phyloP scores from a whole-genome alignment of 2,113 vertebrate genomes.

The Larimichthys polyactis region DNA sequence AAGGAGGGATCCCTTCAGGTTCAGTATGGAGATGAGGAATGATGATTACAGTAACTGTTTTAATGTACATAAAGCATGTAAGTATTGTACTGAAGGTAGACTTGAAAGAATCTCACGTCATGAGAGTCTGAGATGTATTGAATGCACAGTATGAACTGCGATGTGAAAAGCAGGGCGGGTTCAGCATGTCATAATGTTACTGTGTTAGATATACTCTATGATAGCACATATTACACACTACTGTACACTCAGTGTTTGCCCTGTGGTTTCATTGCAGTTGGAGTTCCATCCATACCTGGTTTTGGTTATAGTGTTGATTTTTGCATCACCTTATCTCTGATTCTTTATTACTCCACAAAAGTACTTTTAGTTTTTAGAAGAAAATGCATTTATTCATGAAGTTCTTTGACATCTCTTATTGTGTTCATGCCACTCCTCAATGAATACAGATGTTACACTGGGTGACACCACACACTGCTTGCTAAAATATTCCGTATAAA shows the following conservation, averaged over 20 bases:
- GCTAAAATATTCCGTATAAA: slow-evolving; percentile 12
- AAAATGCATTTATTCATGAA: not conserved
- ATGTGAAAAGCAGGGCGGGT: not conserved
- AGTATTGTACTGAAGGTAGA: not conserved
- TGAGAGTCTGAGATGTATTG: slow-evolving; percentile 17
- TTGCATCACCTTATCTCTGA: not conserved
- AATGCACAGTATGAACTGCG: slow-evolving; percentile 3
- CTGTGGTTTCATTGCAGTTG: slow-evolving; percentile 4
- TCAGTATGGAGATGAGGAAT: not conserved
- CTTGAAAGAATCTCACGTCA: not conserved
- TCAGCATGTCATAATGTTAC: slow-evolving; percentile 20
- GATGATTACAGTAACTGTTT: no score
- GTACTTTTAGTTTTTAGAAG: slow-evolving; percentile 6
- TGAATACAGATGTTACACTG: not conserved
- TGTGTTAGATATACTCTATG: not conserved
- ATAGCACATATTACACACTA: slow-evolving; percentile 6
- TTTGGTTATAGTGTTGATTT: not conserved
- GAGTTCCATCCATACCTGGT: not conserved
- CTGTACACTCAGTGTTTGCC: slow-evolving; percentile 17
- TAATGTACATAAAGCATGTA: not conserved
- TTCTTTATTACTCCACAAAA: not conserved
- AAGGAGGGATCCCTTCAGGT: not conserved
- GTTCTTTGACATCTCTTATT: not conserved
- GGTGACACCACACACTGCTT: not conserved
- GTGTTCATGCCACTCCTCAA: not conserved